Base-by-base conservation (phyloP, 2,888 invertebrate species). In the Drosophila ochracea region DNA sequence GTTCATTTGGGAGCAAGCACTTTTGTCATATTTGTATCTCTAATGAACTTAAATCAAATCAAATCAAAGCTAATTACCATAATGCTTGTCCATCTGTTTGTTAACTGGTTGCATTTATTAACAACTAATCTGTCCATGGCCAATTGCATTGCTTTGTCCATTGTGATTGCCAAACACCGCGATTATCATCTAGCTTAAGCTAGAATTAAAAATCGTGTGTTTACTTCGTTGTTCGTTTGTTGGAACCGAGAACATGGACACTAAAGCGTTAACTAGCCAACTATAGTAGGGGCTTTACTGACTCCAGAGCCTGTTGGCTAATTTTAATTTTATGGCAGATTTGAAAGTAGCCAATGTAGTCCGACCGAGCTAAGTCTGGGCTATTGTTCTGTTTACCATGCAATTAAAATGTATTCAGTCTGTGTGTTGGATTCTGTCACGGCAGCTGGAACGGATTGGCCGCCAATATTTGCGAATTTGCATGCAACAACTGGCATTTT, bases 401-500 rank as follows among this genome's bases (percentile, higher is more conserved):
- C 89, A 84, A 90, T 90, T 90, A 90, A 90, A 89, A 78, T 73
- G 75, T 77, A 60, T 73, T 54, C 67, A 66, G 53, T 68, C 55
- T 66, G 64, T 74, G 70, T 65, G 67, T 41, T 80, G 28, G 62
- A 70, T 67, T 59, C 66, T 80, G 67, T 80, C 72, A 64, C 72
- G 72, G 63, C 66, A 66, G 64, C 63, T 67, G 67, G 50, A 30
- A 49, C 60, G 41, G 30, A 68, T 63, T 67, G 54, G 73, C 61
- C 66, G 73, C 73, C 72, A 76, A 87, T 81, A 59, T 71, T 70
- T 73, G 61, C 53, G 55, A 59, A 84, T 90, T 90, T 87, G 91
- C 88, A 84, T 89, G 90, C 79, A 77, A 86, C 84, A 80, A 84
- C 90, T 85, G 85, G 89, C 87, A 91, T 89, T 90, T 87, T 71